Evolutionary conservation across 2,888 invertebrate species (phyloP), one percentile per base, ranked within the genome.

Genomic region (Campoplex nolae): DNA sequence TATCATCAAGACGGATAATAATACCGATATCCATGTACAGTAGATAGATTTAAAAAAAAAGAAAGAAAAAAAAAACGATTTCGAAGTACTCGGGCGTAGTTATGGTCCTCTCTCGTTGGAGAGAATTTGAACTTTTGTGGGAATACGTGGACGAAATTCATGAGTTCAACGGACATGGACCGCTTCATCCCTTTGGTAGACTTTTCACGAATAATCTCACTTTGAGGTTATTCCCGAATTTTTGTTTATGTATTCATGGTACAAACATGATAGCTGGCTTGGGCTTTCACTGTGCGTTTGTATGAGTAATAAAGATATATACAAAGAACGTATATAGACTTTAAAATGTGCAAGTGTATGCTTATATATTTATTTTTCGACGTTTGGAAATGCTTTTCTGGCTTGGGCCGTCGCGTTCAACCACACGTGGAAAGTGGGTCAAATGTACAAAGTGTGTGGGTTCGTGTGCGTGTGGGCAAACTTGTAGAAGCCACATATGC

Each of bases 361-460:
- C 13, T 9, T 28, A 23, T 67, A 51, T 65, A 62, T 62, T 32
- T 62, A 32, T 62, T 65, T 51, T 56, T 42, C 56, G 65, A 54
- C n/a, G 11, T 78, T 78, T 67, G 77, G 48, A 81, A 86, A 86
- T 54, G 67, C 76, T 76, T 58, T 45, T 67, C 75, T 56, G 71
- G 42, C 70, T 81, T 65, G 79, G 80, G 62, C 77, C 74, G 56
- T 76, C 68, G 87, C 81, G 81, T 78, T 82, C 70, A 84, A 87
- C 84, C 87, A 70, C 87, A 87, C 18, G 54, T 48, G 70, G 65
- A 84, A 87, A 87, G 70, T 87, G 70, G 87, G 87, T 87, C 87
- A 87, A 84, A 87, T 74, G 84, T 84, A 78, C 58, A 45, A 54
- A 56, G 77, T 81, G 38, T 62, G 51, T 56, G 56, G 56, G 74